These are phyloP conservation scores for Setipinna tenuifilis DNA, from an alignment of 2,797 vertebrate species.

Conservation along the genomic window DNA sequence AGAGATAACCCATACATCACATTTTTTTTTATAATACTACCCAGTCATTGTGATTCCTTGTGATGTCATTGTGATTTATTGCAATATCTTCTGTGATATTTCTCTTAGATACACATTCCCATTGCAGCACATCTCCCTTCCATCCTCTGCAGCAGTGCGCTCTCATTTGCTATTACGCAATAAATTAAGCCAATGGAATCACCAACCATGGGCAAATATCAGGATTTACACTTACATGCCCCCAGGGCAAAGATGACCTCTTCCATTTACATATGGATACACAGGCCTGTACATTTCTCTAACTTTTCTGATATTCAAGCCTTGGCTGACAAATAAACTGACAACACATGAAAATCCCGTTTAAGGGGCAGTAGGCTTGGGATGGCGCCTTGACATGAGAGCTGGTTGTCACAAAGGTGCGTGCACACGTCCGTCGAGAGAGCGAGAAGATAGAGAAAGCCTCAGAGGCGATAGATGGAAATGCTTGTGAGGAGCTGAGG, in stretches of 20 bases:
- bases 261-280: constrained; percentile 22
- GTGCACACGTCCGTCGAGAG: constrained; percentile 2
- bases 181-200: constrained; percentile 15
- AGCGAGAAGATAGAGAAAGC: neutral
- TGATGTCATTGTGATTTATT: neutral
- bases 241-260: neutral
- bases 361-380: neutral
- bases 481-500: neutral
- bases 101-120: neutral
- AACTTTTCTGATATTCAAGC: neutral
- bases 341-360: neutral
- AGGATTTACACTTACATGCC: constrained; percentile 16
- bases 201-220: constrained; percentile 13
- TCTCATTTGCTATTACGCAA: neutral
- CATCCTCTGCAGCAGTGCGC: neutral
- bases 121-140: neutral
- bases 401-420: constrained; percentile 14
- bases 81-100: neutral
- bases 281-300: neutral
- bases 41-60: neutral
- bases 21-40: neutral
- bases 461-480: neutral
- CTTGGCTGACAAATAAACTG: neutral
- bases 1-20: no score
- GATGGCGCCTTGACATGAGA: constrained; percentile 5